A percentile compares a stretch with the other conserved stretches of the same genome.
phyloP scores from a whole-genome alignment of 1,140 invertebrate genomes.

The Phthorimaea operculella region DNA sequence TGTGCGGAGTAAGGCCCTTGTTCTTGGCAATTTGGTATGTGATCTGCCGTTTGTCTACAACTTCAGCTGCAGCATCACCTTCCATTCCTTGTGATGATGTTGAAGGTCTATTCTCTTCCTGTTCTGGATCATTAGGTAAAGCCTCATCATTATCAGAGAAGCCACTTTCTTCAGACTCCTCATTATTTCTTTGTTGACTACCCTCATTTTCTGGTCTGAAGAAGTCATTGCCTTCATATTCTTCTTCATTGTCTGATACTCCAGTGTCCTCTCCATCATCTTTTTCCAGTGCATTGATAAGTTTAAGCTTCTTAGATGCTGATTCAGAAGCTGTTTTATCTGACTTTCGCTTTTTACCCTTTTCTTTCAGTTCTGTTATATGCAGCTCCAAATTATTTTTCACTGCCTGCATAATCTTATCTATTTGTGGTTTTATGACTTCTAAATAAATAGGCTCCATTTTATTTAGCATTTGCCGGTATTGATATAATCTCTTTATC shows the following conservation, averaged over 20 bases:
- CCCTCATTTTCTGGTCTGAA: constrained; percentile 41
- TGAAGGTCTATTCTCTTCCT: constrained; percentile 40
- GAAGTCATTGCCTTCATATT: constrained; percentile 52
- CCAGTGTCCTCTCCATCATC: constrained; percentile 54
- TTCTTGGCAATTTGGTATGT: constrained; percentile 96
- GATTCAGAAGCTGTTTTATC: constrained; percentile 35
- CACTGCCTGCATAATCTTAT: constrained; percentile 67
- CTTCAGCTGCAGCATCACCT: constrained; percentile 23
- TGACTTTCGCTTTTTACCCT: constrained; percentile 45
- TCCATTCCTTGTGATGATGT: constrained; percentile 34
- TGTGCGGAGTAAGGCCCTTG: constrained; percentile 88
- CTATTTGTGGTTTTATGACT: constrained; percentile 73
- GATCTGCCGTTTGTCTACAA: constrained; percentile 79
- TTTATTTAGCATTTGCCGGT: constrained; percentile 79
- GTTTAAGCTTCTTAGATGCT: constrained; percentile 57
- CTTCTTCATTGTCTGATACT: constrained; percentile 51
- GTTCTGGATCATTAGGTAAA: constrained; percentile 35
- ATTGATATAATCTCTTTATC: constrained; percentile 83
- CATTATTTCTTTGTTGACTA: constrained; percentile 29
- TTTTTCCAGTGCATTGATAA: constrained; percentile 53
- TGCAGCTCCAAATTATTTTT: constrained; percentile 62
- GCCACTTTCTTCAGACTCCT: constrained; percentile 58
- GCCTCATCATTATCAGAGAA: constrained; percentile 55
- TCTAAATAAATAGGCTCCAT: constrained; percentile 75
- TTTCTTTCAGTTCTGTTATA: constrained; percentile 28